Base-by-base conservation (phyloP, 2,888 invertebrate genomes). In the Eulithis testata region DNA sequence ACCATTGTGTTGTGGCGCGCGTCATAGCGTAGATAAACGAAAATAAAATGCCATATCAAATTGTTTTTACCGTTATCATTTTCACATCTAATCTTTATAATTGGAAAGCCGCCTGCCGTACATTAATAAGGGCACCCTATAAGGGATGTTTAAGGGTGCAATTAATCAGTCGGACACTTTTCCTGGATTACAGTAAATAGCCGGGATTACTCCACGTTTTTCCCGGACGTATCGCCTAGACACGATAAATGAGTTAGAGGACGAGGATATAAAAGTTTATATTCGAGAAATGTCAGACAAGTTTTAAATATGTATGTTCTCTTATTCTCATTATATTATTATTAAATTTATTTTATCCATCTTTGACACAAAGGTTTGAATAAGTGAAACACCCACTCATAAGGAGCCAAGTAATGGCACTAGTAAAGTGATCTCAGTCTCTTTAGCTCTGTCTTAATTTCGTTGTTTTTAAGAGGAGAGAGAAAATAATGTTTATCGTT, bases 141-240 rank as follows among this genome's bases (percentile, higher is more conserved):
- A 70, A 65, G 68, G 21, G 65, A 69, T 73, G 71, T 65, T 66
- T 56, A 66, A 72, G 66, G 58, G 71, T 60, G 77, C 82, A 80
- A 86, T 86, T 86, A 85, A 86, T 86, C 85, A 86, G 78, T 8
- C 78, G 73, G 79, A 79, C 84, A 83, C 83, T 83, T 79, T 77
- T 79, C 78, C 80, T 73, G 82, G 82, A 84, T 86, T 86, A 84
- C 79, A 82, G 80, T 76, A 81, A 84, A 86, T 85, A 82, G 83
- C 75, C 65, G 62, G 81, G 84, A 83, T 87, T 84, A 85, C 78
- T 66, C 73, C 73, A 74, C 78, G 77, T 80, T 83, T 80, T 80
- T 76, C 73, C 63, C 74, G 73, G 70, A 71, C 67, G 70, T 73
- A 69, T 69, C 66, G 69, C 73, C 73, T 78, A 81, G 78, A 69